These are phyloP conservation scores for Hirudinaria manillensis DNA, from an alignment of 2,888 invertebrate species.

Conservation along the genomic window DNA sequence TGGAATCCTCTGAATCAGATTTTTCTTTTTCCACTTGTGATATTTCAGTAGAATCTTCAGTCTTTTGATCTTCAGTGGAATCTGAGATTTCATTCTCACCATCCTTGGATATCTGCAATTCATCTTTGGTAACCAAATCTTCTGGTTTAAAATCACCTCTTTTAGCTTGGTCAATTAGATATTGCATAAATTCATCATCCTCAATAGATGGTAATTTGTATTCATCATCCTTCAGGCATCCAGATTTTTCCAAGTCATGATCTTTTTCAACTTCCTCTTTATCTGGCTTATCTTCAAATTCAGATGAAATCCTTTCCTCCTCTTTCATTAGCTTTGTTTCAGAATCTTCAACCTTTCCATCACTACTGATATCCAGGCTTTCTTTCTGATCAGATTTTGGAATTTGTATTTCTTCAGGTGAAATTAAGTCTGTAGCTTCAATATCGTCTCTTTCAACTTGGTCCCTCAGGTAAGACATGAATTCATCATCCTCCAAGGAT, in stretches of 20 bases:
- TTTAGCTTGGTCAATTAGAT: neutral
- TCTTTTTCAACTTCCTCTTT: neutral
- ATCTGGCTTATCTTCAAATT: neutral
- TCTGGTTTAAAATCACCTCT: neutral
- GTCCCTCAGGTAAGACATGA: neutral
- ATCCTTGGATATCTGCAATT: neutral
- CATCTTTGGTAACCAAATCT: neutral
- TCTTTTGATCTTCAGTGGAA: neutral
- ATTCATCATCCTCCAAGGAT: neutral
- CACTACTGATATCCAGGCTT: neutral
- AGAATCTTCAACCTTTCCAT: neutral
- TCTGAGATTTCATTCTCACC: neutral
- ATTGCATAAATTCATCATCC: slow-evolving; percentile 10
- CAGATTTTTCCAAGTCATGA: neutral
- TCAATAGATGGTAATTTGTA: neutral
- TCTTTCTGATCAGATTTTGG: neutral
- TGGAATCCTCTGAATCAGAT: too few relatives aligned
- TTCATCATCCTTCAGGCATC: neutral
- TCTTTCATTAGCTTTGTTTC: neutral
- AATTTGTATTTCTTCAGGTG: too few relatives aligned
- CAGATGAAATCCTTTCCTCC: neutral
- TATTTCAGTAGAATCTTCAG: neutral
- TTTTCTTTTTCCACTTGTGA: too few relatives aligned
- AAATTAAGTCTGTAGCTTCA: neutral
- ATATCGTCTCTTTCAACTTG: neutral